These are phyloP conservation scores for Lagorchestes hirsutus DNA, from an alignment of 2,797 vertebrate genomes.

Conservation along the genomic window DNA sequence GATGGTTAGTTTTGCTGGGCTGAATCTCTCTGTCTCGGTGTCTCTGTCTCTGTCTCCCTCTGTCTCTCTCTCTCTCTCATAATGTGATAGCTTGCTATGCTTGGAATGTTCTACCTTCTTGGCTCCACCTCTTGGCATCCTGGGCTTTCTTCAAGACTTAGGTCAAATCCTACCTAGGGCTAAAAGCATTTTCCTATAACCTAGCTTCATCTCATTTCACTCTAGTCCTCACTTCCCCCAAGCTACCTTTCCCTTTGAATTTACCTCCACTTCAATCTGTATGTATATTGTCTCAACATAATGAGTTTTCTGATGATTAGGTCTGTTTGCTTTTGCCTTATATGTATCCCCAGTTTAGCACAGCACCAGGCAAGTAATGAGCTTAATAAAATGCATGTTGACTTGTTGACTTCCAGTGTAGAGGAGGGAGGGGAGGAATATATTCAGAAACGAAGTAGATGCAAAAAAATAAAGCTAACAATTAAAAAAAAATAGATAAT, in stretches of 20 bases:
- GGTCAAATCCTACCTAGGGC: background rate
- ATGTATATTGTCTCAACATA: background rate
- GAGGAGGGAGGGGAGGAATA: background rate
- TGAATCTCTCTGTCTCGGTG: background rate
- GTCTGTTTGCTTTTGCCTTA: background rate
- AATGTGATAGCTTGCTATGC: background rate
- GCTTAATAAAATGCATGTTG: background rate
- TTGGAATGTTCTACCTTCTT: background rate
- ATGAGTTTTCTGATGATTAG: background rate
- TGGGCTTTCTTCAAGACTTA: background rate
- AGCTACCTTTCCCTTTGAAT: background rate
- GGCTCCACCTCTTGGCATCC: background rate
- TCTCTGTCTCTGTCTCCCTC: too few species aligned
- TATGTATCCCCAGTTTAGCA: background rate
- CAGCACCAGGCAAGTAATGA: background rate
- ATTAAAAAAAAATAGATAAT: background rate
- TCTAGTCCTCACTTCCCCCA: background rate
- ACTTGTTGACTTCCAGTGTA: background rate
- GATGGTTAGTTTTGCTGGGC: background rate
- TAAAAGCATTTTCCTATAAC: background rate
- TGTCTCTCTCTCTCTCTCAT: background rate
- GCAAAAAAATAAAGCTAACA: background rate
- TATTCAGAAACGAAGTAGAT: background rate
- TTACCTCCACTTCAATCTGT: background rate
- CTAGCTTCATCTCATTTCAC: background rate